Conservation (phyloP, 1,140 invertebrate genomes). For the Nylanderia fulva region DNA sequence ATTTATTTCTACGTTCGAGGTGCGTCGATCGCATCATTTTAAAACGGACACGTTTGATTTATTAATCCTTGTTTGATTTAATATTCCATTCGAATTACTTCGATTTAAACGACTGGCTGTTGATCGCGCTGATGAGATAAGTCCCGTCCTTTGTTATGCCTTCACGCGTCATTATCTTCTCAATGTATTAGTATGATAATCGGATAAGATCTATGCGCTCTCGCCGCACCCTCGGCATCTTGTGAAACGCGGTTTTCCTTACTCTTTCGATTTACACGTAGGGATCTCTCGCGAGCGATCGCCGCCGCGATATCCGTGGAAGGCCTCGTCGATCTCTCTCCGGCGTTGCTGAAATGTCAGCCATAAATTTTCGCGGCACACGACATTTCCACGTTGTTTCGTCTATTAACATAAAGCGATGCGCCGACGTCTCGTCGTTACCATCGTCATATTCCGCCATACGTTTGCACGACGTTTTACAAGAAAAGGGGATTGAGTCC, state of each 20-base stretch:
- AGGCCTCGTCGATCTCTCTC: constrained; percentile 44
- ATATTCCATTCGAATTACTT: constrained; percentile 58
- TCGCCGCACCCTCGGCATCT: constrained; percentile 37
- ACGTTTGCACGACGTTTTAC: constrained; percentile 23
- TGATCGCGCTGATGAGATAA: constrained; percentile 45
- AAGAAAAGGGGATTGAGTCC: neutral
- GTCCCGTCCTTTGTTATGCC: constrained; percentile 1
- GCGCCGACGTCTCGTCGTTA: constrained; percentile 34
- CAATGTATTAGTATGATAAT: constrained; percentile 41
- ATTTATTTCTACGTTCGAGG: constrained; percentile 16
- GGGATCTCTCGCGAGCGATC: constrained; percentile 44
- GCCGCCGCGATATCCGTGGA: constrained; percentile 1
- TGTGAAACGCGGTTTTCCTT: constrained; percentile 49
- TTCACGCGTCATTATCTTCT: constrained; percentile 24
- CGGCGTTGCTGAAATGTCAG: constrained; percentile 68
- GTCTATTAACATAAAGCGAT: constrained; percentile 70
- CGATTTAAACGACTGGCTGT: constrained; percentile 42
- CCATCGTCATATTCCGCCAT: constrained; percentile 53
- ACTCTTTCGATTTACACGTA: constrained; percentile 8
- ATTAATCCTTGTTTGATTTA: constrained; percentile 69
- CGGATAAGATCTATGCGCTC: constrained; percentile 49
- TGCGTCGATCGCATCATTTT: constrained; percentile 43
- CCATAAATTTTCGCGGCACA: constrained; percentile 70
- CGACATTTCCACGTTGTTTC: constrained; percentile 69
- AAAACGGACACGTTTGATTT: constrained; percentile 53